phyloP scores from a whole-genome alignment of 2,888 invertebrate genomes.

The Parapristionchus giblindavisi region DNA sequence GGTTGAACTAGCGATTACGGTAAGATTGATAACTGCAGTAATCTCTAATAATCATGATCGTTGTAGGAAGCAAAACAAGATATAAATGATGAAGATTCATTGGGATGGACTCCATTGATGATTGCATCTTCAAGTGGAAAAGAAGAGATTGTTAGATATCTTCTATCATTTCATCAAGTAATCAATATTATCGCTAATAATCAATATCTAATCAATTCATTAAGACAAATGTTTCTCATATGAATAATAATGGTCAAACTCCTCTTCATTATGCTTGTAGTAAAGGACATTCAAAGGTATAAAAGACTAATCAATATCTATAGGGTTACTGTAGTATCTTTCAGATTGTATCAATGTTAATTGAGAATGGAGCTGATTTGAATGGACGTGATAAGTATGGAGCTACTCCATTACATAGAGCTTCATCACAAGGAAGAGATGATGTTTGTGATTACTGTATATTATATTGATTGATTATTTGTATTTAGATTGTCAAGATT shows the following conservation, averaged over 20 bases:
- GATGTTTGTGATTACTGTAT: constrained; percentile 33
- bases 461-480: neutral
- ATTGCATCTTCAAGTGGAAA: constrained; percentile 71
- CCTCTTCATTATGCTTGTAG: constrained; percentile 96
- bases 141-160: constrained; percentile 88
- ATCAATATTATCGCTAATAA: no score
- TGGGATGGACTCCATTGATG: constrained; percentile 72
- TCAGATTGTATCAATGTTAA: constrained; percentile 87
- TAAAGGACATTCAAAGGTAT: constrained; percentile 77
- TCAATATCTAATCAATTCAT: constrained; percentile 1
- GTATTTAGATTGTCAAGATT: constrained; percentile 43
- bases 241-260: constrained; percentile 86
- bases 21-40: no score
- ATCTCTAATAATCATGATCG: no score
- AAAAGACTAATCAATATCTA: neutral
- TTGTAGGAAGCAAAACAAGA: constrained; percentile 8
- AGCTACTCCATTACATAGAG: constrained; percentile 90
- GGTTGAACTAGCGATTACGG: constrained; percentile 31
- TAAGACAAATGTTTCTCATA: constrained; percentile 74
- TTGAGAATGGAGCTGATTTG: constrained; percentile 95
- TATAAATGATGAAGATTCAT: constrained; percentile 23
- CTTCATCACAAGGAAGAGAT: constrained; percentile 74
- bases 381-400: constrained; percentile 95
- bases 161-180: constrained; percentile 80
- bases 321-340: neutral